Evolutionary conservation across 2,888 invertebrate genomes (phyloP).

Genomic region (Cristatella mucedo): DNA sequence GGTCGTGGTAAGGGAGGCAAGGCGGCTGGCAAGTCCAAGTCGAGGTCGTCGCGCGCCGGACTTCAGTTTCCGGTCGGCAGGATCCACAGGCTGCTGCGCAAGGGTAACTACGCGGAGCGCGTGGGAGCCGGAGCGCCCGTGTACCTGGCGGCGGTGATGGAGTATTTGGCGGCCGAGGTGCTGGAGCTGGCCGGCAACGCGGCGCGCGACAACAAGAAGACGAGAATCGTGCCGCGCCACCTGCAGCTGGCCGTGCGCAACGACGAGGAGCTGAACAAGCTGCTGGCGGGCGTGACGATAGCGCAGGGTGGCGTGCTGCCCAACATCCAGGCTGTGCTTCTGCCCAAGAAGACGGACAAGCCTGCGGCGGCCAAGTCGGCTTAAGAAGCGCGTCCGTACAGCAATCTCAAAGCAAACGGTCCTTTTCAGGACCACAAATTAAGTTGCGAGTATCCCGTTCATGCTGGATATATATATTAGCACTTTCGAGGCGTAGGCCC

Average conservation of each 20-base stretch:
- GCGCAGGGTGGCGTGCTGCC: constrained; percentile 68
- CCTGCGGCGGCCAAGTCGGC: too few species aligned
- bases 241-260: constrained; percentile 60
- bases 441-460: too few species aligned
- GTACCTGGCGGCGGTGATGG: constrained; percentile 39
- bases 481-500: too few species aligned
- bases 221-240: constrained; percentile 56
- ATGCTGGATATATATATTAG: too few species aligned
- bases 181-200: constrained; percentile 39
- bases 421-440: background rate
- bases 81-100: constrained; percentile 36
- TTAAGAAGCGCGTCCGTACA: constrained; percentile 3
- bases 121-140: constrained; percentile 40
- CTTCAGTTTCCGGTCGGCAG: constrained; percentile 39
- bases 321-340: constrained; percentile 55
- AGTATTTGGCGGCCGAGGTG: constrained; percentile 48
- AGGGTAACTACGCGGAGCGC: constrained; percentile 38
- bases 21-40: constrained; percentile 35
- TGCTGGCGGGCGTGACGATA: constrained; percentile 59
- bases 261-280: constrained; percentile 61
- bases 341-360: constrained; percentile 51
- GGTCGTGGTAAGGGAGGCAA: constrained; percentile 40
- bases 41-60: constrained; percentile 35
- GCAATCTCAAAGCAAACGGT: constrained; percentile 4
- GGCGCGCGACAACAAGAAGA: constrained; percentile 46